Evolutionary conservation across 2,888 invertebrate genomes (phyloP).

Genomic region (Ormyrus thymus): DNA sequence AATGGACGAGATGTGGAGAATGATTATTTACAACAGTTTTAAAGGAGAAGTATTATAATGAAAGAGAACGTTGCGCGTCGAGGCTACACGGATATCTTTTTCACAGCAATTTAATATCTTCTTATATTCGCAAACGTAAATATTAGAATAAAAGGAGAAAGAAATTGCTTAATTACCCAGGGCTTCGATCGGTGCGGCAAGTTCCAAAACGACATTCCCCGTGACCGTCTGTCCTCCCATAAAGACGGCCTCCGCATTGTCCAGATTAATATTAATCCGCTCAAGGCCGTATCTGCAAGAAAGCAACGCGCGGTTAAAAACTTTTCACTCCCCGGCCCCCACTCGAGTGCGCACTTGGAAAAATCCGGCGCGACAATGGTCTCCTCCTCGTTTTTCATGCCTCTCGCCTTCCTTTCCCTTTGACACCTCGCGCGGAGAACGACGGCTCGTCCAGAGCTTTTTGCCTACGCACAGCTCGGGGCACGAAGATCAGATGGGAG

Average conservation of each 20-base stretch:
- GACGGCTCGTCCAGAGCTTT: background rate
- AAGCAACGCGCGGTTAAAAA: background rate
- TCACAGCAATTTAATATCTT: background rate
- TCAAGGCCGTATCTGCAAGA: conserved; percentile 62
- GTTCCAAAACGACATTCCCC: conserved; percentile 62
- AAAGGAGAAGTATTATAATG: too few relatives aligned
- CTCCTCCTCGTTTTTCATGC: conserved; percentile 26
- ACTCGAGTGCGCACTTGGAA: background rate
- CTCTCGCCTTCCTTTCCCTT: too few relatives aligned
- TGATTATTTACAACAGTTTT: too few relatives aligned
- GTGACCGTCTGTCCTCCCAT: conserved; percentile 62
- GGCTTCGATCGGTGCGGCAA: conserved; percentile 59
- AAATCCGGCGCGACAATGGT: conserved; percentile 34
- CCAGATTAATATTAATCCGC: conserved; percentile 62
- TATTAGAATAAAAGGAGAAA: background rate
- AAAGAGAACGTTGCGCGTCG: background rate
- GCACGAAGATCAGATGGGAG: background rate
- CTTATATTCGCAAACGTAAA: background rate
- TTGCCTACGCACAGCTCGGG: background rate
- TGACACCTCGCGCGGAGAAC: background rate
- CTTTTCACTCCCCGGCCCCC: too few relatives aligned
- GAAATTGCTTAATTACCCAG: conserved; percentile 59
- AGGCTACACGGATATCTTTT: background rate
- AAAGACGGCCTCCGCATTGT: conserved; percentile 64
- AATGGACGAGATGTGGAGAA: too few relatives aligned